Percentiles rank a stretch among this genome's conserved stretches.
phyloP scores from a whole-genome alignment of 30 jellyfish, hydroid and myxozoan species.

The Haliclystus octoradiatus region DNA sequence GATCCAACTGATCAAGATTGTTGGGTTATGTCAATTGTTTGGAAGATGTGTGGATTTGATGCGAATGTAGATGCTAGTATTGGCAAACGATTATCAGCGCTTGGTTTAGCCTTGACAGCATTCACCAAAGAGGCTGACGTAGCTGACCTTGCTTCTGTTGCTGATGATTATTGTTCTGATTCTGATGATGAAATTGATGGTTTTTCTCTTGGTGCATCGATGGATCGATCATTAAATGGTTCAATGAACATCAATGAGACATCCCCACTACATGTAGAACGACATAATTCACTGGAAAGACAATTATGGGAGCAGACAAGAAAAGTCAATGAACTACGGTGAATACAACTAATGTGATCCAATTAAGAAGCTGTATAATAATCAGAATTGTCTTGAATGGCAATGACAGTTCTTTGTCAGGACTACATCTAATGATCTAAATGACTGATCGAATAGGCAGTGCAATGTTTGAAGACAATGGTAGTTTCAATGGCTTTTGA shows the following conservation, averaged over 20 bases:
- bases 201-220: background rate
- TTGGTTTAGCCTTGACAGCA: constrained; percentile 79
- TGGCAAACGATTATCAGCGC: constrained; percentile 61
- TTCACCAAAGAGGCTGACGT: constrained; percentile 78
- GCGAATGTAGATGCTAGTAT: constrained; percentile 70
- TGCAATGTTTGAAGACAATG: too few relatives aligned
- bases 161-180: constrained; percentile 36
- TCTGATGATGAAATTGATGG: constrained; percentile 53
- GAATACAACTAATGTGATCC: too few relatives aligned
- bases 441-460: too few relatives aligned
- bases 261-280: constrained; percentile 11
- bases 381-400: too few relatives aligned
- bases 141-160: constrained; percentile 88
- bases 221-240: background rate
- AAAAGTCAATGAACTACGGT: constrained; percentile 64
- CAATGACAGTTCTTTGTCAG: too few relatives aligned
- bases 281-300: constrained; percentile 27
- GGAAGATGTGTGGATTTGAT: constrained; percentile 93
- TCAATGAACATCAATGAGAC: background rate
- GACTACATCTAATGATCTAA: too few relatives aligned
- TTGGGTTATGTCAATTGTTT: constrained; percentile 75
- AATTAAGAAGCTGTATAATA: too few relatives aligned
- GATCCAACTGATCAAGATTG: background rate
- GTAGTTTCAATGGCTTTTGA: too few relatives aligned
- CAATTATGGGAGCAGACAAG: constrained; percentile 83